Evolutionary conservation across 2,888 invertebrate species (phyloP), one percentile per base, ranked within the genome.

Genomic region (Pheosia gnoma): DNA sequence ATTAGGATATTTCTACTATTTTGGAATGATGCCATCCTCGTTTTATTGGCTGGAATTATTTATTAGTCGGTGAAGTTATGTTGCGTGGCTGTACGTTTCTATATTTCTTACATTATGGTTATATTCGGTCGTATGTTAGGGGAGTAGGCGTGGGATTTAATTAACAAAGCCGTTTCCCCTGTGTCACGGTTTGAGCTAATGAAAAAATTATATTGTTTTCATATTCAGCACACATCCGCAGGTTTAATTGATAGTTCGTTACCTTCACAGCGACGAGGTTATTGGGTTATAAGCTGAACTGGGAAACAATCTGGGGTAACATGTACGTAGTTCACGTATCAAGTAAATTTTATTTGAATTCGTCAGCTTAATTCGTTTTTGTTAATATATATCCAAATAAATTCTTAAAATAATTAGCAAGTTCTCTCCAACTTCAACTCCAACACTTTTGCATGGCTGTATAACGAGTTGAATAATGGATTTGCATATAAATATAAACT

Each of bases 181-280:
- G 64, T n/a, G 67, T 61, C 54, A 52, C 49, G 54, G 58, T 65
- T 61, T 60, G 62, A 62, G 59, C 56, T 65, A 63, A 66, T 70
- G 69, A 64, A 72, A 75, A 78, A 73, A 71, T 70, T 61, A 67
- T 62, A 70, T 79, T 72, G 80, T 74, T 64, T 79, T 80, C 60
- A 78, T 77, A 81, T 81, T 74, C 72, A 59, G 66, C 64, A 68
- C 73, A 72, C 79, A 78, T 77, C 77, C 74, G 67, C 66, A 67
- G 65, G 71, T 77, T 80, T 81, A 83, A 85, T 83, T 82, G 79
- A 78, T 82, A 83, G 81, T 84, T 84, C 81, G 81, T 82, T 83
- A 84, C 79, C 78, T 78, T 80, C 69, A 62, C 60, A 65, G 75
- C 72, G 76, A 70, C 66, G 69, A 74, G 70, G 75, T 82, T 84